phyloP scores from a whole-genome alignment of 2,797 vertebrate genomes.

The Pitangus sulphuratus region DNA sequence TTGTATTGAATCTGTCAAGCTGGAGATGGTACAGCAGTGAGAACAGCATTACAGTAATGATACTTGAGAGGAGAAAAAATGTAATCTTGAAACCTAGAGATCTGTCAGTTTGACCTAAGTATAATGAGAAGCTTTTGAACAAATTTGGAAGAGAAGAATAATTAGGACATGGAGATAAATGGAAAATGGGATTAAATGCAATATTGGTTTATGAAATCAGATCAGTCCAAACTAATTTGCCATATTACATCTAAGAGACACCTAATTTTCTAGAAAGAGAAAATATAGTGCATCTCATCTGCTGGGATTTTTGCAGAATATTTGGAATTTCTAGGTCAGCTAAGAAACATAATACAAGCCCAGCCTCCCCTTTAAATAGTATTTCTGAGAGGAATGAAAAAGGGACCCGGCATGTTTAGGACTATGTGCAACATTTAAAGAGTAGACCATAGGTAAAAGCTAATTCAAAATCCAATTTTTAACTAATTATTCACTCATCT shows the following conservation, averaged over 20 bases:
- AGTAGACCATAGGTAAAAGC: not conserved
- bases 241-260: not conserved
- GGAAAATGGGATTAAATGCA: not conserved
- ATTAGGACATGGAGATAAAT: constrained; percentile 5
- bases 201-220: not conserved
- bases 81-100: not conserved
- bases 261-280: constrained; percentile 15
- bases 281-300: not conserved
- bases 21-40: not conserved
- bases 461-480: not conserved
- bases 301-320: not conserved
- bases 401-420: not conserved
- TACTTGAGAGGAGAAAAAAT: not conserved
- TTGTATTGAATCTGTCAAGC: not conserved
- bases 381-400: not conserved
- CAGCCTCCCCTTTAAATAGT: not conserved
- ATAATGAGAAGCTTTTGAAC: not conserved
- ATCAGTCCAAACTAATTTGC: constrained; percentile 7
- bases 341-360: not conserved
- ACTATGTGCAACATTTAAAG: not conserved
- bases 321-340: not conserved
- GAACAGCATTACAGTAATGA: not conserved
- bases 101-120: not conserved
- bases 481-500: not conserved
- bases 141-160: not conserved